A percentile compares a stretch with the other conserved stretches of the same genome.
phyloP scores from a whole-genome alignment of 2,797 vertebrate genomes.

The Propithecus perrieri region DNA sequence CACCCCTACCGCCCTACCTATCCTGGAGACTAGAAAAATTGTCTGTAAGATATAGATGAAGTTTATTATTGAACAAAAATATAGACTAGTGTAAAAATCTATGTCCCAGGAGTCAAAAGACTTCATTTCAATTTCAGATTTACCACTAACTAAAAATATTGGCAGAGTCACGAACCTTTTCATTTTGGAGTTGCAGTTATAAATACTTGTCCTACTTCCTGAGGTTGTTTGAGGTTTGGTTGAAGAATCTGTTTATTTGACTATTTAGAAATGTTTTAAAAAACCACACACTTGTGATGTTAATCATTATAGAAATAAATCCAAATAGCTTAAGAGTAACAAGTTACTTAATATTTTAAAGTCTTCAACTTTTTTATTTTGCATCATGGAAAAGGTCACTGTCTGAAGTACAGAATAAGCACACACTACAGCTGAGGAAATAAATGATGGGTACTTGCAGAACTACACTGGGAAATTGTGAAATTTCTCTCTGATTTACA shows the following conservation, averaged over 20 bases:
- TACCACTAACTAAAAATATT: slow-evolving; percentile 24
- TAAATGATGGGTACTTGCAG: background rate
- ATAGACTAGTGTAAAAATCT: background rate
- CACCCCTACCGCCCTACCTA: background rate
- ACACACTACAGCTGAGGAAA: background rate
- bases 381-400: background rate
- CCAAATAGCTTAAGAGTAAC: background rate
- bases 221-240: background rate
- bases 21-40: background rate
- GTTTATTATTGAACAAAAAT: background rate
- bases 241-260: background rate
- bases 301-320: background rate
- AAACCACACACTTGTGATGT: background rate
- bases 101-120: background rate
- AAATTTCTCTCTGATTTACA: background rate
- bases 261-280: slow-evolving; percentile 38
- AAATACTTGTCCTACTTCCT: slow-evolving; percentile 48
- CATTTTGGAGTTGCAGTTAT: slow-evolving; percentile 34
- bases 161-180: slow-evolving; percentile 5
- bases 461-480: background rate
- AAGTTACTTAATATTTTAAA: background rate
- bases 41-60: background rate
- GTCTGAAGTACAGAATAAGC: background rate
- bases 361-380: background rate
- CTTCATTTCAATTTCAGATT: slow-evolving; percentile 17